Evolutionary conservation across 2,888 invertebrate genomes (phyloP).

Genomic region (Tetragonula carbonaria): DNA sequence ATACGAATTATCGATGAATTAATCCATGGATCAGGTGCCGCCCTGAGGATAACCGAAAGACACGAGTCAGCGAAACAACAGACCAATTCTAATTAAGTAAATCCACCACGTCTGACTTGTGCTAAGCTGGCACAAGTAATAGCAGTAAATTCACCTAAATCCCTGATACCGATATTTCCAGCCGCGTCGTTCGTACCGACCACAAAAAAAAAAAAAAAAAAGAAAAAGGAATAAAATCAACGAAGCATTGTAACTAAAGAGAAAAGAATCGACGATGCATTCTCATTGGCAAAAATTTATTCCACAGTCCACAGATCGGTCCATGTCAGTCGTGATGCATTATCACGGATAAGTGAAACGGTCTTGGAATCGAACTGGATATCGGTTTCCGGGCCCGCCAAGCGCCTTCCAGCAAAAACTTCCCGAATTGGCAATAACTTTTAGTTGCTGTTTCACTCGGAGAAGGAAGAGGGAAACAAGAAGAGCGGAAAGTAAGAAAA

Average conservation of each 20-base stretch:
- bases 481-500: background rate
- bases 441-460: background rate
- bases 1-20: too few species aligned
- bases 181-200: background rate
- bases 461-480: background rate
- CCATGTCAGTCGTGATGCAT: constrained; percentile 39
- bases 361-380: constrained; percentile 21
- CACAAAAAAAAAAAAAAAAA: background rate
- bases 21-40: too few species aligned
- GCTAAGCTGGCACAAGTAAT: background rate
- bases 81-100: constrained; percentile 1
- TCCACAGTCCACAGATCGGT: background rate
- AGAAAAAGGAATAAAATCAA: background rate
- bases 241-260: background rate
- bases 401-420: constrained; percentile 16
- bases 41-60: background rate
- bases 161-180: background rate
- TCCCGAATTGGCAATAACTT: constrained; percentile 57
- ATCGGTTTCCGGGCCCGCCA: too few species aligned
- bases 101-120: background rate
- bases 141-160: background rate
- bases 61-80: background rate
- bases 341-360: constrained; percentile 48
- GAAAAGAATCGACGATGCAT: constrained; percentile 5
- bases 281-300: constrained; percentile 10